These are phyloP conservation scores for Nymphicus hollandicus DNA, from an alignment of 2,113 vertebrate species.

Conservation along the genomic window DNA sequence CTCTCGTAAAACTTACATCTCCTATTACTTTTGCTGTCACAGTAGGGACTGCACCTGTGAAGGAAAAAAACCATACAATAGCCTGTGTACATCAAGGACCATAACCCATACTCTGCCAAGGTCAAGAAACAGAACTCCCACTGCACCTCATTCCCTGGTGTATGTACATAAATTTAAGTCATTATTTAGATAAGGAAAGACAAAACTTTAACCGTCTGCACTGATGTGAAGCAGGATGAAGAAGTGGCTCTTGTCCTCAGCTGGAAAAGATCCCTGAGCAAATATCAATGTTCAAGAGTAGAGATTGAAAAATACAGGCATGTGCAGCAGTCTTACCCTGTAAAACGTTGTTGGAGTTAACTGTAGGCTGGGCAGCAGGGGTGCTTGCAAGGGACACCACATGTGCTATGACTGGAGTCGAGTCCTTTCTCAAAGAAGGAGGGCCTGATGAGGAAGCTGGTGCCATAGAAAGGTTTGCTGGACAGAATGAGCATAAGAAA, in stretches of 20 bases:
- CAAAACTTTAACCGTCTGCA: neutral
- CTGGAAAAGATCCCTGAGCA: neutral
- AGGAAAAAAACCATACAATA: neutral
- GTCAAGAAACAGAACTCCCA: neutral
- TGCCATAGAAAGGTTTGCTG: conserved; percentile 76
- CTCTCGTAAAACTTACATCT: conserved; percentile 82
- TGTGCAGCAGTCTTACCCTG: conserved; percentile 76
- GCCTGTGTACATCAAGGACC: conserved; percentile 5
- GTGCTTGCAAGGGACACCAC: conserved; percentile 90
- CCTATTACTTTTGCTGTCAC: conserved; percentile 90
- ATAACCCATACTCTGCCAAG: neutral
- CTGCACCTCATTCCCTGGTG: neutral
- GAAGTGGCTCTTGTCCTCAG: neutral
- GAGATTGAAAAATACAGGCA: neutral
- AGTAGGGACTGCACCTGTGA: conserved; percentile 87
- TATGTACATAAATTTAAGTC: neutral
- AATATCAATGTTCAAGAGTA: neutral
- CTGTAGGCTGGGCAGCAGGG: conserved; percentile 77
- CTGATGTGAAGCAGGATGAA: neutral
- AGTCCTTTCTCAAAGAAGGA: conserved; percentile 79
- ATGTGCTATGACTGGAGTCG: conserved; percentile 92
- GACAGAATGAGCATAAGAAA: conserved; percentile 43
- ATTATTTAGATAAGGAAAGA: conserved; percentile 6
- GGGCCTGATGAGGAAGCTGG: conserved; percentile 74
- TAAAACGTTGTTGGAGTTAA: conserved; percentile 78